Percentiles rank a stretch among this genome's conserved stretches.
These are phyloP conservation scores for Meghimatium bilineatum DNA, from an alignment of 2,888 invertebrate species.

Conservation along the genomic window DNA sequence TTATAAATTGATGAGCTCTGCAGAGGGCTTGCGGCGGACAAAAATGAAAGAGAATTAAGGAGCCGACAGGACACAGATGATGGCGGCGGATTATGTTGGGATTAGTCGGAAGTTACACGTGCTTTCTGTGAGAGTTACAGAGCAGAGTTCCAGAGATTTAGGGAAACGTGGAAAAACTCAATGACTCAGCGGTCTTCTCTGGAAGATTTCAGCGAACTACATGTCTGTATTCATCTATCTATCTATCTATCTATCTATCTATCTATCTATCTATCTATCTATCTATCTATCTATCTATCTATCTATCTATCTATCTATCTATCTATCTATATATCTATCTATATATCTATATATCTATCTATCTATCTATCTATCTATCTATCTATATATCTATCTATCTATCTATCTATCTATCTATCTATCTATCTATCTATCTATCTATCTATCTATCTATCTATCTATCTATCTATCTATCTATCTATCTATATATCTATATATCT, in stretches of 20 bases:
- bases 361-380: not conserved
- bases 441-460: not conserved
- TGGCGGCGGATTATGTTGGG: not conserved
- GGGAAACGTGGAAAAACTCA: not conserved
- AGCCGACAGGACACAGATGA: not conserved
- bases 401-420: not conserved
- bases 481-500: not conserved
- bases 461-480: too few relatives aligned
- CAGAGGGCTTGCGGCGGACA: not conserved
- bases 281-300: not conserved
- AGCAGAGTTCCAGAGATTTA: too few relatives aligned
- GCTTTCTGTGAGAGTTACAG: not conserved
- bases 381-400: not conserved
- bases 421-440: not conserved
- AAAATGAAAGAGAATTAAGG: not conserved
- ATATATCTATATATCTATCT: too few relatives aligned
- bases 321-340: too few relatives aligned
- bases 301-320: not conserved
- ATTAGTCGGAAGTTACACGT: not conserved
- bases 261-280: not conserved
- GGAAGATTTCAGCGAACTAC: not conserved
- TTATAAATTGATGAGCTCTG: slow-evolving; percentile 18
- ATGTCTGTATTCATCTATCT: not conserved
- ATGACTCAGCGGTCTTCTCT: not conserved
- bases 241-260: not conserved